Evolutionary conservation across 2,113 vertebrate species (phyloP).

Genomic region (Cheirogaleus medius): DNA sequence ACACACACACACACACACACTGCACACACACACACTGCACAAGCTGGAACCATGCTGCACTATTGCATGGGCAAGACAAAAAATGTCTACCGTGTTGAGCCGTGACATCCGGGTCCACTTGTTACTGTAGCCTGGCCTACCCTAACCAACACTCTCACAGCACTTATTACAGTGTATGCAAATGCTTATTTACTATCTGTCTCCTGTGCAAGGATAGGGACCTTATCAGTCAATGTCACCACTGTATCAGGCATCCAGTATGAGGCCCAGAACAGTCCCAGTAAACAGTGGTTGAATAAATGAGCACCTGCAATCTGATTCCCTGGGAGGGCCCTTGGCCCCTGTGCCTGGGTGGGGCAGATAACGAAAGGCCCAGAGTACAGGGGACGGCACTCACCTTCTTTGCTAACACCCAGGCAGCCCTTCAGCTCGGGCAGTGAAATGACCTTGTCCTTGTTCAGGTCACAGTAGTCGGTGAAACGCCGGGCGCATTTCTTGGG

Average conservation of each 20-base stretch:
- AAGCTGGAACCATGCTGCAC: background rate
- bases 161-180: background rate
- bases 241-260: background rate
- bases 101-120: background rate
- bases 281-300: background rate
- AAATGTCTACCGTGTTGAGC: background rate
- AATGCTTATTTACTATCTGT: background rate
- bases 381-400: constrained; percentile 83
- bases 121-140: background rate
- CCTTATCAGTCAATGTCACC: background rate
- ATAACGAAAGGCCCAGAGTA: background rate
- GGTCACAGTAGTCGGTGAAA: constrained; percentile 98
- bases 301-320: fast-evolving
- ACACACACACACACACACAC: background rate
- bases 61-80: background rate
- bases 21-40: background rate
- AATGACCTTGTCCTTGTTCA: constrained; percentile 97
- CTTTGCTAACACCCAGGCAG: constrained; percentile 96
- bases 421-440: constrained; percentile 96
- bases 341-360: background rate
- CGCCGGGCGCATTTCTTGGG: constrained; percentile 97
- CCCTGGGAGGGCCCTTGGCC: background rate
- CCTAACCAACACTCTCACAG: background rate
- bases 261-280: background rate
- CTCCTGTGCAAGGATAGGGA: background rate